Percentiles rank a stretch among this genome's conserved stretches.
phyloP scores from a whole-genome alignment of 2,113 vertebrate species.

The Nesogale talazaci region DNA sequence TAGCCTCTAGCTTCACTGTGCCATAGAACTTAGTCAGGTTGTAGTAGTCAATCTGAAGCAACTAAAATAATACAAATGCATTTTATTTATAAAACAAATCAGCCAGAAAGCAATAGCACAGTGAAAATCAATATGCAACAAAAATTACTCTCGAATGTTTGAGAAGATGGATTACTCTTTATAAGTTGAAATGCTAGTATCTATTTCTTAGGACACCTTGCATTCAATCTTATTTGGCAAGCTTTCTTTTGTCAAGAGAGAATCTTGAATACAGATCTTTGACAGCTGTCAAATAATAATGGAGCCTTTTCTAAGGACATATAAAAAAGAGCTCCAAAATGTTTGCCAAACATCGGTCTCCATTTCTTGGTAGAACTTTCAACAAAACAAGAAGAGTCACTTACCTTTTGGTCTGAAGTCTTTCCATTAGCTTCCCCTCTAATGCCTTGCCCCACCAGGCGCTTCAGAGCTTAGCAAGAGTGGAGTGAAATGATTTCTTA shows the following conservation, averaged over 20 bases:
- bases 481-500: background rate
- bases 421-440: background rate
- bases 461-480: background rate
- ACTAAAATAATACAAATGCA: conserved; percentile 79
- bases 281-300: background rate
- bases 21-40: conserved; percentile 99
- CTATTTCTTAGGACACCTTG: background rate
- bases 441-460: background rate
- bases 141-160: background rate
- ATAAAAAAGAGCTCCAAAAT: background rate
- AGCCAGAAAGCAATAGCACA: background rate
- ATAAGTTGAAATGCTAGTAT: background rate
- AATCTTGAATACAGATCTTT: background rate
- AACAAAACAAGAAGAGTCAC: background rate
- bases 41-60: conserved; percentile 96
- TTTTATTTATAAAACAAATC: conserved; percentile 33
- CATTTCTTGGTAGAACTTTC: background rate
- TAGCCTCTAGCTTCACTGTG: conserved; percentile 94
- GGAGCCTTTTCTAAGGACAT: background rate
- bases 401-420: background rate
- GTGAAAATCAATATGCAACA: background rate
- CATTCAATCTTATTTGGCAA: background rate
- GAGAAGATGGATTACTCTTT: background rate
- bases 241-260: background rate
- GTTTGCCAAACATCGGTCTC: background rate